phyloP scores from a whole-genome alignment of 2,113 vertebrate species.

The Gallinago paraguaiae region DNA sequence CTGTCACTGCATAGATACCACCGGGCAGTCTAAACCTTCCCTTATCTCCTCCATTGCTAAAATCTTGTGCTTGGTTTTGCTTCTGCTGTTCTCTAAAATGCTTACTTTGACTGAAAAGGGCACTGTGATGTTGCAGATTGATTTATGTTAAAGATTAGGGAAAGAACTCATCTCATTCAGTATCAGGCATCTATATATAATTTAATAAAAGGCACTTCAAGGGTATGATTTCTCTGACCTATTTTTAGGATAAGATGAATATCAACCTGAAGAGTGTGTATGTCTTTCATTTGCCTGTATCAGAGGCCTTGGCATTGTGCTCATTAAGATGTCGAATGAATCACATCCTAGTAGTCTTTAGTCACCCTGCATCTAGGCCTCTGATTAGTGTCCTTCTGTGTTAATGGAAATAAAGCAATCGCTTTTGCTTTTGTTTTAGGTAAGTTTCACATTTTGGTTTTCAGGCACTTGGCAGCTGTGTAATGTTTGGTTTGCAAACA shows the following conservation, averaged over 20 bases:
- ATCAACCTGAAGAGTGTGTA: background rate
- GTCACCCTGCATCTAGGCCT: background rate
- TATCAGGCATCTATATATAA: background rate
- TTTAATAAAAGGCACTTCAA: background rate
- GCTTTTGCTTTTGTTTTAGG: conserved; percentile 56
- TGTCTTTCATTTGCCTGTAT: background rate
- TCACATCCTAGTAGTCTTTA: background rate
- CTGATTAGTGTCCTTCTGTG: background rate
- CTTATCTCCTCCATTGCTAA: background rate
- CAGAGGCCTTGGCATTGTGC: background rate
- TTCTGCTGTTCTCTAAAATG: background rate
- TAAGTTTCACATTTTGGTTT: conserved; percentile 37
- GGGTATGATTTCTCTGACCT: background rate
- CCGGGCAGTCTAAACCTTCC: background rate
- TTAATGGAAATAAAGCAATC: background rate
- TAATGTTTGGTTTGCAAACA: conserved; percentile 57
- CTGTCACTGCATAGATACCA: background rate
- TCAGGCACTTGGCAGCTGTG: conserved; percentile 33
- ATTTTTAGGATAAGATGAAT: background rate
- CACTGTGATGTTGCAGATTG: background rate
- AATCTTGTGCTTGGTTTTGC: background rate
- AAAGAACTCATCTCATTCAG: background rate
- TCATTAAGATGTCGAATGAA: background rate
- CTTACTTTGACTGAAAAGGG: background rate
- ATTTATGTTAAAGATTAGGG: background rate